Evolutionary conservation across 1,140 invertebrate genomes (phyloP), one percentile per base, ranked within the genome.

Genomic region (Drosophila saltans): DNA sequence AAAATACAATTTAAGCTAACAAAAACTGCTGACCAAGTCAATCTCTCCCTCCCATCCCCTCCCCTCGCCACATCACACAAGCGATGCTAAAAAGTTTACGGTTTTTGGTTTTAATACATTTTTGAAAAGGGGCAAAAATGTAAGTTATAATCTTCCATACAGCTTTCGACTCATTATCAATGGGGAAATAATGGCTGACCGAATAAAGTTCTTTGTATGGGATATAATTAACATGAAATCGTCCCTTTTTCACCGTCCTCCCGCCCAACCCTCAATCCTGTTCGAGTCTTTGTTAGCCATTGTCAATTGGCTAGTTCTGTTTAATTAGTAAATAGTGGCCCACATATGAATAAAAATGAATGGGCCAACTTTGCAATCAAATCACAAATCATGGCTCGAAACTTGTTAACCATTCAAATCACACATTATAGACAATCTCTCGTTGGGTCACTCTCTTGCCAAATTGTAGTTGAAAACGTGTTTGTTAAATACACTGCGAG

Each of bases 1-100:
- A 8, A 45, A 72, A 56, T 69, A 63, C 62, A 83, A 66, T 69
- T 83, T 83, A 69, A 61, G 65, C 67, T 62, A 80, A 80, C 72
- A 75, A 80, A 80, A 61, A 66, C 73, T 66, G 36, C 66, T 60
- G 43, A 28, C 75, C 62, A 63, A 43, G 33, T 66, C n/a, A 33
- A 48, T 39, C 64, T 56, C 73, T 36, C 59, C 1, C 11, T 3
- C 11, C 5, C 45, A 11, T 2, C n/a, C 45, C 16, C 2, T 16
- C 45, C 11, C 24, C 57, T 8, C 10, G 1, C 5, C 33, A 2
- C 33, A 36, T 7, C 6, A 36, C 28, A 36, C 36, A 2, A 30
- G 4, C 43, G 2, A 43, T 8, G 30, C 39, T 21, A 4, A 26
- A 26, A 52, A 52, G 8, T 52, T 52, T 52, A 26, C 21, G 11